Conservation (phyloP, 2,797 vertebrate genomes). For the Sebastes kiyomatsui region DNA sequence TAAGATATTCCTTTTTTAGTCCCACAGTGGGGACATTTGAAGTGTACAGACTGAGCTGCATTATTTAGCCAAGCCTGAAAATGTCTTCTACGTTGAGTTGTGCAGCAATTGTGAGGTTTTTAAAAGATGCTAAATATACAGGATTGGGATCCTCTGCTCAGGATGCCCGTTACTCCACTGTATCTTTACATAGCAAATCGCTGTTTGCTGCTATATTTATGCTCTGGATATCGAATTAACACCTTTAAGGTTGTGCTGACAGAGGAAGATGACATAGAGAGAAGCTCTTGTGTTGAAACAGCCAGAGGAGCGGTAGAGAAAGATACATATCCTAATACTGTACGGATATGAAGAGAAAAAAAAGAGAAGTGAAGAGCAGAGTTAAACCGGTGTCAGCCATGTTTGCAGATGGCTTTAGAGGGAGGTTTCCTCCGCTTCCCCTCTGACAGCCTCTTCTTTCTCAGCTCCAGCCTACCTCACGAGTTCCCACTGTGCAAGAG, state of each 20-base stretch:
- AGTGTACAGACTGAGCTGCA: too few relatives aligned
- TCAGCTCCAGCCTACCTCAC: slow-evolving; percentile 4
- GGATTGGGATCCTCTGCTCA: too few relatives aligned
- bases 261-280: neutral
- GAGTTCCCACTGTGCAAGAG: slow-evolving; percentile 10
- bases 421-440: slow-evolving; percentile 10
- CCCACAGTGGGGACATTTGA: too few relatives aligned
- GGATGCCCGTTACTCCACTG: too few relatives aligned
- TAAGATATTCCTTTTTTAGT: too few relatives aligned
- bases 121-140: neutral
- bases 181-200: too few relatives aligned
- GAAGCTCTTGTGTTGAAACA: neutral
- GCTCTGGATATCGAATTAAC: too few relatives aligned
- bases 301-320: neutral
- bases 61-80: too few relatives aligned
- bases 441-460: slow-evolving; percentile 4
- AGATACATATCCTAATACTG: neutral
- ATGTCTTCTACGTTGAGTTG: neutral
- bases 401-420: slow-evolving; percentile 5
- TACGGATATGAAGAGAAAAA: neutral
- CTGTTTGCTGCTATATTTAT: too few relatives aligned
- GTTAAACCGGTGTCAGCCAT: neutral
- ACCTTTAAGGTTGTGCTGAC: neutral
- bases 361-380: neutral
- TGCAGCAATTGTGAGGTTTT: neutral